phyloP scores from a whole-genome alignment of 1,140 invertebrate genomes.

The Medauroidea extradentata region DNA sequence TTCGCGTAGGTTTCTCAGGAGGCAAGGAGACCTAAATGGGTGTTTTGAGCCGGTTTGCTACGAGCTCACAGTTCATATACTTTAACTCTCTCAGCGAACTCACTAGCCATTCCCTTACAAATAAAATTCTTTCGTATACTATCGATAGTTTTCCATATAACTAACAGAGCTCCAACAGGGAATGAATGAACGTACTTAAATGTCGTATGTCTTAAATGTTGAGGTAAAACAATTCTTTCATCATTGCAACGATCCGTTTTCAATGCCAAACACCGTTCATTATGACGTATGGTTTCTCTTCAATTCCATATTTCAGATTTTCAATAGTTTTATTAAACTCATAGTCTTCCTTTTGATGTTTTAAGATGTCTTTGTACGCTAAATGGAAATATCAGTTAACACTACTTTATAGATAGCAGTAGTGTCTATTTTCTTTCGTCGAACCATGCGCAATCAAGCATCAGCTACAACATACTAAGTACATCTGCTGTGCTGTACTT shows the following conservation, averaged over 20 bases:
- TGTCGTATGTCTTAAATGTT: no score
- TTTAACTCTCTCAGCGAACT: neutral
- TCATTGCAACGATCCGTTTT: neutral
- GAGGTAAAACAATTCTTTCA: neutral
- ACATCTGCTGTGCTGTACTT: neutral
- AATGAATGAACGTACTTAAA: neutral
- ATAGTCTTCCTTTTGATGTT: neutral
- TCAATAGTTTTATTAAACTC: neutral
- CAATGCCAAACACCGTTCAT: neutral
- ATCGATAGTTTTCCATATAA: neutral
- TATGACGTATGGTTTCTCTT: neutral
- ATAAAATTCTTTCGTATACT: neutral
- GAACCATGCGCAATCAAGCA: no score
- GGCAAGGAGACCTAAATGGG: neutral
- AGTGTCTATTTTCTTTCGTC: no score
- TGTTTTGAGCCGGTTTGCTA: neutral
- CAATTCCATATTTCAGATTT: neutral
- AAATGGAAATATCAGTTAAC: neutral
- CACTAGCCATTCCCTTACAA: neutral
- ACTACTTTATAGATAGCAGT: neutral
- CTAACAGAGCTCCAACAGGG: neutral
- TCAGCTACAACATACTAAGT: neutral
- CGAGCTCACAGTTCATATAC: neutral
- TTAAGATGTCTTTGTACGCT: neutral
- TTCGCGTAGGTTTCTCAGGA: neutral